Conservation (phyloP, 2,797 vertebrate species). For the Brotula barbata region DNA sequence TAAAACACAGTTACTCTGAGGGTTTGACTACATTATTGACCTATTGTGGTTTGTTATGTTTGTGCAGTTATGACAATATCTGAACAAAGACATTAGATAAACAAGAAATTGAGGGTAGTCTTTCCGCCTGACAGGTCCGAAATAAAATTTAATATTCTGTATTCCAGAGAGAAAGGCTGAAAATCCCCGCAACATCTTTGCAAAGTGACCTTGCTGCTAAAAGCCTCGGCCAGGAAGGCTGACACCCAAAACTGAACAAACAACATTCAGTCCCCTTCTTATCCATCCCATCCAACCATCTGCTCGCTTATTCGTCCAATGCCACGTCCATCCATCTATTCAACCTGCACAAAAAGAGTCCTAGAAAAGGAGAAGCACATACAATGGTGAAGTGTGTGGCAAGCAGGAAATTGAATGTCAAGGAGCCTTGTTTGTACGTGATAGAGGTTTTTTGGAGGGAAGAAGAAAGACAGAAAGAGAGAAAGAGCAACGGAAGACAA, state of each 20-base stretch:
- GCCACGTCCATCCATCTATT: conserved; percentile 66
- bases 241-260: conserved; percentile 32
- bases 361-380: conserved; percentile 52
- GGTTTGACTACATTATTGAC: conserved; percentile 1
- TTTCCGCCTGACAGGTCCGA: conserved; percentile 15
- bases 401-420: conserved; percentile 85
- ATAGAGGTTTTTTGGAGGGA: conserved; percentile 65
- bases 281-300: conserved; percentile 41
- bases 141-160: conserved; percentile 23
- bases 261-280: conserved; percentile 24
- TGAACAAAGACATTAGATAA: neutral
- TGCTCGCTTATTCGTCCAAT: conserved; percentile 39
- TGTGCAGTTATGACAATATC: neutral
- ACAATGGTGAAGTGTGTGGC: conserved; percentile 74
- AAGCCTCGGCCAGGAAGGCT: conserved; percentile 21
- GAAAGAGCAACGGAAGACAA: conserved; percentile 29
- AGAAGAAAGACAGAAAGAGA: conserved; percentile 55
- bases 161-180: conserved; percentile 31
- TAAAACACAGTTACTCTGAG: neutral
- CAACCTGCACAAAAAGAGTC: conserved; percentile 61
- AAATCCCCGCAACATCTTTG: conserved; percentile 30
- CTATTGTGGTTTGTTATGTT: neutral
- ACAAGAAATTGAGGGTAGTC: conserved; percentile 1
- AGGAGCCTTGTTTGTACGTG: conserved; percentile 80
- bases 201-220: conserved; percentile 63